Base-by-base conservation (phyloP, 92 coral and sea anemone species). In the Palythoa caribaeorum region DNA sequence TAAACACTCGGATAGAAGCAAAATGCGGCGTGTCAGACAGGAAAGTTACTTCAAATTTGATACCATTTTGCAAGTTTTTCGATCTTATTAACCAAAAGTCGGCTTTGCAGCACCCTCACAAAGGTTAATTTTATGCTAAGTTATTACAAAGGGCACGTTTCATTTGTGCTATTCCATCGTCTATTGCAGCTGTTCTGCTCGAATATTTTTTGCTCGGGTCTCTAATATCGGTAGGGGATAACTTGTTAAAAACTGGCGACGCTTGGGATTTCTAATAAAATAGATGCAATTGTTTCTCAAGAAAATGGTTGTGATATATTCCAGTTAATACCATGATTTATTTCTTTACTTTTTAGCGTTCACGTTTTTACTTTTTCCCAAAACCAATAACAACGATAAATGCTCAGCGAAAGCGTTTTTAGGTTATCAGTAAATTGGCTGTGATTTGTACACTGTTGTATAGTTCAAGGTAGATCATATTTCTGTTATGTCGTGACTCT, bases 91-190 rank as follows among this genome's bases (percentile, higher is more conserved):
- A 81, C 60, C 75, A 47, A 44, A 81, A 68, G 86, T 81, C 86
- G 86, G 86, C 86, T 47, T 55, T 50, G 52, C 19, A 55, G 38
- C 38, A 19, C 73, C 53, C 77, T 76, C 92, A 83, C 96, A 95
- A 95, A 95, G 94, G 96, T 86, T 93, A 95, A 95, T 93, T 87
- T 95, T 95, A 95, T 95, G 96, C 98, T 91, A 93, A 93, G 87
- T 87, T 93, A 92, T 93, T 88, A 75, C 92, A 92, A 95, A 93
- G 87, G 89, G 84, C 92, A 84, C 92, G 89, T 77, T 93, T 72
- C 87, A 74, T 55, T 35, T 44, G n/a, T 81, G 13, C 44, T 21
- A 37, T 92, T 63, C 85, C 92, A 90, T 88, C 75, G 79, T 55
- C 72, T 50, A 36, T 76, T 83, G 91, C 98, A 94, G 97, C 97